These are phyloP conservation scores for Pseudococcus jackbeardsleyi DNA, from an alignment of 2,888 invertebrate genomes.

Conservation along the genomic window DNA sequence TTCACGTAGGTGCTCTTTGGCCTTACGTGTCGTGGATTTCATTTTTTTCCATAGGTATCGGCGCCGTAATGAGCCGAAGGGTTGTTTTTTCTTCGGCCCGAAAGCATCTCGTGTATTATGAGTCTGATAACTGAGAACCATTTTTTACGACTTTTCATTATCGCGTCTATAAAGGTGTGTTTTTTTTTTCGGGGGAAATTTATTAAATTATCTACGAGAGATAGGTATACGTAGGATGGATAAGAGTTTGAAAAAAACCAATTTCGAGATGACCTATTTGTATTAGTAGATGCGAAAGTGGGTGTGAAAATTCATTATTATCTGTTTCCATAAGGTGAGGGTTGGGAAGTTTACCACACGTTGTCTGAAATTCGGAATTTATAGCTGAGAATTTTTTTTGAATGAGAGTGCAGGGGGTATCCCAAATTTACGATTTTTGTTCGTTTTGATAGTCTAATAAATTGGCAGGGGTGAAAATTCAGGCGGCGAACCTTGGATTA, in stretches of 20 bases:
- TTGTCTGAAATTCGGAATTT: too few species aligned
- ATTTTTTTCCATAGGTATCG: background rate
- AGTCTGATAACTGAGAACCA: background rate
- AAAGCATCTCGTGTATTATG: slow-evolving; percentile 8
- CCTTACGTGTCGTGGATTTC: background rate
- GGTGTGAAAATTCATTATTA: too few species aligned
- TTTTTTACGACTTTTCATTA: slow-evolving; percentile 22
- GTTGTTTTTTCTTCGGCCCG: background rate
- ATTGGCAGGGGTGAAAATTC: too few species aligned
- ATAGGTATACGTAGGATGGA: background rate
- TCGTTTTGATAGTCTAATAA: too few species aligned
- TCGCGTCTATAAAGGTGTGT: background rate
- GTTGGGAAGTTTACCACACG: too few species aligned
- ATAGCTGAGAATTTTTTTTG: too few species aligned
- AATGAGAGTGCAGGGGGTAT: too few species aligned
- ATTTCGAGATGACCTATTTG: background rate
- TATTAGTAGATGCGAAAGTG: too few species aligned
- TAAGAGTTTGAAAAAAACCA: background rate
- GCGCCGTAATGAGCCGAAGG: background rate
- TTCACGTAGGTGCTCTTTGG: slow-evolving; percentile 2
- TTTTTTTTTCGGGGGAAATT: background rate
- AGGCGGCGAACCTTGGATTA: too few species aligned
- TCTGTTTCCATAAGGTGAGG: too few species aligned
- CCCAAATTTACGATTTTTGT: too few species aligned
- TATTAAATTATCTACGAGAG: background rate